Conservation (phyloP, 2,797 vertebrate species). For the Nasua narica region DNA sequence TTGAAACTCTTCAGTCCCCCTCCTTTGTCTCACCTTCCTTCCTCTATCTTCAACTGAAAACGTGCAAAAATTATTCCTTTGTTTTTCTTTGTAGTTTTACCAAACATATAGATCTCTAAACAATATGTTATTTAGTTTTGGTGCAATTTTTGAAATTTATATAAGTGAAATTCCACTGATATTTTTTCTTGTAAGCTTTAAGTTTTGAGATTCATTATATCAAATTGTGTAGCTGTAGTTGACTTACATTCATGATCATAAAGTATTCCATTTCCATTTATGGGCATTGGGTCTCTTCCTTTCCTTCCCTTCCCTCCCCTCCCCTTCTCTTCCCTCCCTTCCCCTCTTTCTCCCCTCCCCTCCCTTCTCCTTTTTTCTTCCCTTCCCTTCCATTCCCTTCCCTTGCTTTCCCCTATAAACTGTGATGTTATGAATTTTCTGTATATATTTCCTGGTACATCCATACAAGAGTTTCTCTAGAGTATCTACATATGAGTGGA, state of each 20-base stretch:
- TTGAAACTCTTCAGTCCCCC: not conserved
- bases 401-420: not conserved
- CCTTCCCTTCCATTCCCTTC: accelerated
- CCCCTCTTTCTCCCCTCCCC: accelerated
- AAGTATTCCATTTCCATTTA: not conserved
- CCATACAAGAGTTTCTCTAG: not conserved
- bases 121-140: not conserved
- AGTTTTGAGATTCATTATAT: not conserved
- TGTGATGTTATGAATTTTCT: not conserved
- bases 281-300: not conserved
- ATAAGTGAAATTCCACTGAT: not conserved
- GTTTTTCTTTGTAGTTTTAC: not conserved
- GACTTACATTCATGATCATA: not conserved
- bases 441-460: not conserved
- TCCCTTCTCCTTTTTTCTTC: accelerated
- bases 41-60: not conserved
- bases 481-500: not conserved
- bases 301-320: no score
- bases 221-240: not conserved
- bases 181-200: not conserved
- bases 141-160: not conserved
- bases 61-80: not conserved
- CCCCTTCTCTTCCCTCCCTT: accelerated
- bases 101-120: not conserved
- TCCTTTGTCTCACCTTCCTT: not conserved